A percentile compares a stretch with the other conserved stretches of the same genome.
Evolutionary conservation across 2,888 invertebrate genomes (phyloP).

Genomic region (Melieria crassipennis): DNA sequence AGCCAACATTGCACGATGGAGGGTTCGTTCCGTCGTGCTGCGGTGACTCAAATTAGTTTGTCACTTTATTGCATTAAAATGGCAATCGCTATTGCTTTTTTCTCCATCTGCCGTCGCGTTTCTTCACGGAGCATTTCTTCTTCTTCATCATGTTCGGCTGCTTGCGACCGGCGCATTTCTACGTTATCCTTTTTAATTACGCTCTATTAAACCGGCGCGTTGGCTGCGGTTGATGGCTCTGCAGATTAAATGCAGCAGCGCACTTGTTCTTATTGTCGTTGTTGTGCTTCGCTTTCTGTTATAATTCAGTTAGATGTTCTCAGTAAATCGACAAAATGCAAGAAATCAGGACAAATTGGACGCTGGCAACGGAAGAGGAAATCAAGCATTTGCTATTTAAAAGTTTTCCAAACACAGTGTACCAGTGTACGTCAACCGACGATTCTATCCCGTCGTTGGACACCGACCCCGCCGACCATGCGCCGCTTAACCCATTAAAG

Average conservation of each 20-base stretch:
- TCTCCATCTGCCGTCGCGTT: not conserved
- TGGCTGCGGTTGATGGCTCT: slow-evolving; percentile 42
- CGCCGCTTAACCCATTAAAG: too few relatives aligned
- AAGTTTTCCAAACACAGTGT: too few relatives aligned
- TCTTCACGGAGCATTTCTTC: not conserved
- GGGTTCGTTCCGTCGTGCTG: not conserved
- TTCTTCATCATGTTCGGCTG: slow-evolving; percentile 16
- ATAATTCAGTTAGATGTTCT: too few relatives aligned
- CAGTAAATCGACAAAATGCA: too few relatives aligned
- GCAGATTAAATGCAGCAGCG: slow-evolving; percentile 46
- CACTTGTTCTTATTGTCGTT: not conserved
- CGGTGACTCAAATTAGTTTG: slow-evolving; percentile 29
- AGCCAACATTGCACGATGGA: not conserved
- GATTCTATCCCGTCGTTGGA: too few relatives aligned
- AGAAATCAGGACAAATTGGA: too few relatives aligned
- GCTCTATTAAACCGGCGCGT: slow-evolving; percentile 35
- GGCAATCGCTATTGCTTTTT: slow-evolving; percentile 22
- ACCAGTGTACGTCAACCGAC: too few relatives aligned
- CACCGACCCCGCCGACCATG: too few relatives aligned
- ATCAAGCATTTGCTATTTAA: too few relatives aligned
- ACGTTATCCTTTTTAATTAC: slow-evolving; percentile 41
- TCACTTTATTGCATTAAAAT: slow-evolving; percentile 31
- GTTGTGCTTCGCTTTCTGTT: too few relatives aligned
- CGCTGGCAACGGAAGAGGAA: too few relatives aligned
- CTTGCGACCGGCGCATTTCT: slow-evolving; percentile 24